A percentile compares a stretch with the other conserved stretches of the same genome.
Conservation (phyloP, 2,113 vertebrate genomes). For the Campylomormyrus tamandua region DNA sequence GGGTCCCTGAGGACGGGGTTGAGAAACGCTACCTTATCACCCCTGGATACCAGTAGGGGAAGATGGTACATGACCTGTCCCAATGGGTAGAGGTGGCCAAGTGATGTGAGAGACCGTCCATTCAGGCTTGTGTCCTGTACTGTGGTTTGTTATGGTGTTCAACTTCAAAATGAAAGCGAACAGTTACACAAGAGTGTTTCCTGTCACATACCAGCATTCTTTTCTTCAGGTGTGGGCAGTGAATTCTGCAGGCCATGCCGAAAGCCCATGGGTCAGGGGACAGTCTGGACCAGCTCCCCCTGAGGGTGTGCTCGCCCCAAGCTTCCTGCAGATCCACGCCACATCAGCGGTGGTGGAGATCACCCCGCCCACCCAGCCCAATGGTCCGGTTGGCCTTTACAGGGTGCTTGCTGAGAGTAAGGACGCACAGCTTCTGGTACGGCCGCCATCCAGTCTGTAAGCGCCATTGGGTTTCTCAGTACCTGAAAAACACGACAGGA, state of each 20-base stretch:
- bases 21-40: neutral
- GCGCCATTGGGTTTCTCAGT: neutral
- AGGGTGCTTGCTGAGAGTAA: conserved; percentile 66
- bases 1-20: neutral
- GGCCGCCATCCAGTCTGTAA: neutral
- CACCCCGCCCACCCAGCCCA: conserved; percentile 65
- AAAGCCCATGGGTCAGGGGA: conserved; percentile 69
- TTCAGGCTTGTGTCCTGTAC: neutral
- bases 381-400: conserved; percentile 79
- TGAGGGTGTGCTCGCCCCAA: conserved; percentile 65
- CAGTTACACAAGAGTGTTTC: neutral
- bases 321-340: conserved; percentile 59
- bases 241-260: conserved; percentile 69
- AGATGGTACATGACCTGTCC: neutral
- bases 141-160: neutral
- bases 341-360: conserved; percentile 74
- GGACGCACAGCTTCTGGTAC: conserved; percentile 65
- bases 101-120: neutral
- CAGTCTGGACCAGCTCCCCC: conserved; percentile 77
- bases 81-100: neutral
- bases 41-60: neutral
- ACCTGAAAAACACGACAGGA: neutral
- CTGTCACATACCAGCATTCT: neutral
- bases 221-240: conserved; percentile 61
- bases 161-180: neutral